Base-by-base conservation (phyloP, 1,140 invertebrate species). In the Drosophila busckii region DNA sequence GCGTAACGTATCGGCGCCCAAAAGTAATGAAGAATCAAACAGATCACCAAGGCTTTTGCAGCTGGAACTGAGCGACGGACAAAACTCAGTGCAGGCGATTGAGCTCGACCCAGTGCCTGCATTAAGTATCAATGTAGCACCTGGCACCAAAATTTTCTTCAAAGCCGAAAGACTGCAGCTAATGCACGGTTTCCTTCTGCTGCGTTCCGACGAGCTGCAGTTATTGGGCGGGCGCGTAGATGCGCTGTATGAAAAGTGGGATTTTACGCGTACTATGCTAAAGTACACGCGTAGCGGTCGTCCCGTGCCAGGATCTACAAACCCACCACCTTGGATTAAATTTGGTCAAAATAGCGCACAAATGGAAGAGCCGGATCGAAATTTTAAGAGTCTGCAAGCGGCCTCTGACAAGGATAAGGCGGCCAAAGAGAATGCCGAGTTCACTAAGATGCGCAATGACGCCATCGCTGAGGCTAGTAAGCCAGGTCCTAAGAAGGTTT, bases 201-300 rank as follows among this genome's bases (percentile, higher is more conserved):
- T 98, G 5, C 90, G 88, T 44, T 89, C 93, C 8, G 88, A 82
- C 34, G 90, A 93, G 31, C 89, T 93, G 54, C 89, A 90, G 59
- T 86, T 95, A 15, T 88, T 97, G 8, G 95, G 95, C 17, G 96
- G 96, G 31, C 91, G 91, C 65, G 96, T 98, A 0, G 88, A 91
- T n/a, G 90, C 90, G 62, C 89, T 98, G 68, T 92, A 94, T 53
- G 95, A 97, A 76, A 96, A 95, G 86, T 97, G 96, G 96, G 93
- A 96, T 86, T 85, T 97, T 13, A 94, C 95, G 63, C 91, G 93
- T 86, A 93, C 91, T 88, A 89, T 96, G 45, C 92, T 93, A 2
- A 92, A 91, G 60, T 93, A 94, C 70, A 93, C 90, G 59, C 91
- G 91, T 88, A 90, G 89, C 88, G 90, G 89, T 25, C 87, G 89